Conservation (phyloP, 2,888 invertebrate species). For the Trachelus iudaicus region DNA sequence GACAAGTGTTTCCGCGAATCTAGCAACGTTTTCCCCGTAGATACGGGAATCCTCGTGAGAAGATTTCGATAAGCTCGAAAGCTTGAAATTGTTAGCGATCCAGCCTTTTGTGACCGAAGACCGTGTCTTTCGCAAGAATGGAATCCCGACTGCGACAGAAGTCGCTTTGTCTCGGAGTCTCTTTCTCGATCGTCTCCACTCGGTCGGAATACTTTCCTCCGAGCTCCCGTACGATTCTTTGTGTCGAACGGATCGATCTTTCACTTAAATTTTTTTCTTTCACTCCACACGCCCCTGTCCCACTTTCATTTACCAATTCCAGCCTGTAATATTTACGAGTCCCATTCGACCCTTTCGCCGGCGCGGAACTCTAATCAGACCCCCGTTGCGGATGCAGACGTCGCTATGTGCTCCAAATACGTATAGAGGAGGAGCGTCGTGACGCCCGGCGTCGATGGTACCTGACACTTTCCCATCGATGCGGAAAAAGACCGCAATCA, state of each 20-base stretch:
- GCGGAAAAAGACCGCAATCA: too few species aligned
- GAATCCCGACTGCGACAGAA: constrained; percentile 20
- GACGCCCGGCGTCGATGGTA: too few species aligned
- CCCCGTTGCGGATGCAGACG: too few species aligned
- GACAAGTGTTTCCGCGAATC: constrained; percentile 16
- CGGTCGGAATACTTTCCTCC: constrained; percentile 12
- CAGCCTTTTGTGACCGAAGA: background rate
- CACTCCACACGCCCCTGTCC: background rate
- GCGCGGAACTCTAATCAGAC: too few species aligned
- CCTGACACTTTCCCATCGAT: too few species aligned
- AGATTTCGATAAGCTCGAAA: too few species aligned
- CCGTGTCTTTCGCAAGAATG: background rate
- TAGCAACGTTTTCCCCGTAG: background rate
- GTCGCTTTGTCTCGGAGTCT: constrained; percentile 26
- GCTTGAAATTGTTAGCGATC: background rate
- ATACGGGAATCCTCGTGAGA: too few species aligned
- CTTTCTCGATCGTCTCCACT: constrained; percentile 11
- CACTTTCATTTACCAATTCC: background rate
- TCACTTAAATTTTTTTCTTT: background rate
- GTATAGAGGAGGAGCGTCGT: too few species aligned
- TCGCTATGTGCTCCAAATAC: too few species aligned
- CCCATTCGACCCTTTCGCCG: too few species aligned
- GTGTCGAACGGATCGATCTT: background rate
- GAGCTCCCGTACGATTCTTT: background rate
- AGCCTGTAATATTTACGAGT: too few species aligned